Evolutionary conservation across 1,140 invertebrate genomes (phyloP).

Genomic region (Leptinotarsa texana): DNA sequence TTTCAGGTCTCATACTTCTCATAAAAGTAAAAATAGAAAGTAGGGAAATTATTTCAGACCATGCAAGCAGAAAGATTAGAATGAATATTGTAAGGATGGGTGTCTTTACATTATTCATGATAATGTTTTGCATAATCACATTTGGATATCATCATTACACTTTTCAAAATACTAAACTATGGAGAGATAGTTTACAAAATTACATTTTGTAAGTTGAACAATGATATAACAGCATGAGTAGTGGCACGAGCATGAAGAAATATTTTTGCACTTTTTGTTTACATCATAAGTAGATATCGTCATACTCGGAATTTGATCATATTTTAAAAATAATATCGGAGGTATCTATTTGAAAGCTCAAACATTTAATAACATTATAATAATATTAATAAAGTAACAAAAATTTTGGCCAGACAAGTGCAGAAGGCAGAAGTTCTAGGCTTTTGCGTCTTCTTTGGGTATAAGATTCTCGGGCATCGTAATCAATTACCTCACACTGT

Average conservation of each 20-base stretch:
- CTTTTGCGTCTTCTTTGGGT: too few relatives aligned
- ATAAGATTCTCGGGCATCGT: too few relatives aligned
- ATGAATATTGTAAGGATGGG: slow-evolving; percentile 81
- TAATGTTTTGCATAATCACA: slow-evolving; percentile 76
- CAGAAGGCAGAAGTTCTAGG: too few relatives aligned
- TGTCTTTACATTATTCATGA: slow-evolving; percentile 72
- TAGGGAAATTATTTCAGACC: slow-evolving; percentile 78
- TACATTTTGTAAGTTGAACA: slow-evolving; percentile 77
- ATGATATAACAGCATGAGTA: not conserved
- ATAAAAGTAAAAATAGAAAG: slow-evolving; percentile 78
- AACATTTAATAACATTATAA: too few relatives aligned
- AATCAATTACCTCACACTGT: too few relatives aligned
- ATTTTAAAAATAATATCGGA: too few relatives aligned
- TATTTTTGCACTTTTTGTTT: not conserved
- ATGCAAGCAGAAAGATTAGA: slow-evolving; percentile 80
- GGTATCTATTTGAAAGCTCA: too few relatives aligned
- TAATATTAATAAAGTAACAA: too few relatives aligned
- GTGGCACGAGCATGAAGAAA: not conserved
- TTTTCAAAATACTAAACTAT: slow-evolving; percentile 71
- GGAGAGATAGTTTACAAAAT: slow-evolving; percentile 74
- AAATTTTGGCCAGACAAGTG: too few relatives aligned
- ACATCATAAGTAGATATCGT: too few relatives aligned
- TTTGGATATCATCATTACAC: slow-evolving; percentile 82
- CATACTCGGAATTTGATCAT: too few relatives aligned
- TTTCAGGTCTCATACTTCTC: slow-evolving; percentile 72